Evolutionary conservation across 2,797 vertebrate species (phyloP), one percentile per base, ranked within the genome.

Genomic region (Acanthornis magna): DNA sequence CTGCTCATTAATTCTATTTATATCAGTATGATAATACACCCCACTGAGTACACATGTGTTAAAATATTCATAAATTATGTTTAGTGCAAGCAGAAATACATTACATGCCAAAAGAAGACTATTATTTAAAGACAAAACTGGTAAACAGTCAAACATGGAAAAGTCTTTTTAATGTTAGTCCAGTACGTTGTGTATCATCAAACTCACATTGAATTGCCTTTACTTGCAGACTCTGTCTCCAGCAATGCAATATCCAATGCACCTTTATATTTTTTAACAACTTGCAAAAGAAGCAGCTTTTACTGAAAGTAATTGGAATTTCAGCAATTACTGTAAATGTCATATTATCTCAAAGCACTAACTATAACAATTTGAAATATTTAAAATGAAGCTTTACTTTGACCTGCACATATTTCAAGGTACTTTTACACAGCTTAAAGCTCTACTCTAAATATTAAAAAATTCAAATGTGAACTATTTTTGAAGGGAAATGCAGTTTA

Each of bases 1-100:
- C 98, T 99, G 98, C 98, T 99, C 98, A 99, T 99, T 99, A 99
- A 99, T 99, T 99, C 98, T 99, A 98, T 99, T 99, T 99, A 99
- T 99, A 99, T 99, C 98, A 98, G 98, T 98, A 98, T 99, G 99
- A 99, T 99, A 99, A 99, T 97, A 99, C 98, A 98, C 98, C 98
- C 98, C 98, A 97, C 98, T 98, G 99, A 99, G 98, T 98, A 98
- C 98, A 99, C 98, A 99, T 98, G 98, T 99, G 98, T 98, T 99
- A 98, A 99, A 99, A 99, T 99, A 99, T 99, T 99, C 98, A 99
- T 99, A 98, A 98, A 99, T 98, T 98, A 98, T 97, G 95, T 97
- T 98, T 98, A 96, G 96, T 96, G 94, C 40, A 82, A 97, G 97
- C 95, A 97, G 97, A 97, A 98, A 97, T 97, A 97, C 95, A 97